These are phyloP conservation scores for Arrhopalites spinosus DNA, from an alignment of 2,888 invertebrate genomes.

Conservation along the genomic window DNA sequence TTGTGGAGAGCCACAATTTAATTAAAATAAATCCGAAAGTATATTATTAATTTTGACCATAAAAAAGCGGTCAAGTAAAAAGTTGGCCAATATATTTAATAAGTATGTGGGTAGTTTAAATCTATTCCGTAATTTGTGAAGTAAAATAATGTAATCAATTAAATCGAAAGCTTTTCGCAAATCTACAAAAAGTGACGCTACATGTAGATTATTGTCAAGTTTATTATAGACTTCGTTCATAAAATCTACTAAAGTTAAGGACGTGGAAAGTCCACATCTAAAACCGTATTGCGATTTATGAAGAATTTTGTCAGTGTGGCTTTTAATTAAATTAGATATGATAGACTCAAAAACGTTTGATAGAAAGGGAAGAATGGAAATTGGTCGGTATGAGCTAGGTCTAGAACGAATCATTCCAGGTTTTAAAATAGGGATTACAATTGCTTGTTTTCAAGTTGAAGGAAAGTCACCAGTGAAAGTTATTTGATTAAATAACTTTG, in stretches of 20 bases:
- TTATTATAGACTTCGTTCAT: too few species aligned
- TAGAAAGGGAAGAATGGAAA: slow-evolving; percentile 13
- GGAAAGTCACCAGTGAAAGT: background rate
- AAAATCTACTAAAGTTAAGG: background rate
- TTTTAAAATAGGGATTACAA: slow-evolving; percentile 1
- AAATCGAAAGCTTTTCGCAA: too few species aligned
- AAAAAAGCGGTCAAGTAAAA: too few species aligned
- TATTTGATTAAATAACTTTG: background rate
- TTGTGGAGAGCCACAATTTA: too few species aligned
- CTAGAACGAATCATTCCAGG: background rate
- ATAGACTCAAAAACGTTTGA: slow-evolving; percentile 11
- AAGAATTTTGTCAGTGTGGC: background rate
- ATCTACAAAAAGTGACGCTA: background rate
- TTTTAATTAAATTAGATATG: background rate
- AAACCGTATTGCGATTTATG: slow-evolving; percentile 2
- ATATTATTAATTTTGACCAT: too few species aligned
- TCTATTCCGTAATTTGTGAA: too few species aligned
- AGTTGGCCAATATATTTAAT: too few species aligned
- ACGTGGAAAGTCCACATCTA: background rate
- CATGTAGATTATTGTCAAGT: background rate
- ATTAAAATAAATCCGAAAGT: too few species aligned
- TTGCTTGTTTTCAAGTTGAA: background rate
- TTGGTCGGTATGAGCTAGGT: background rate
- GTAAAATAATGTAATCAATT: too few species aligned
- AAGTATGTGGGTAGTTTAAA: too few species aligned